Percentiles rank a stretch among this genome's conserved stretches.
Conservation (phyloP, 2,888 invertebrate genomes). For the Cryptocheilus praepositus region DNA sequence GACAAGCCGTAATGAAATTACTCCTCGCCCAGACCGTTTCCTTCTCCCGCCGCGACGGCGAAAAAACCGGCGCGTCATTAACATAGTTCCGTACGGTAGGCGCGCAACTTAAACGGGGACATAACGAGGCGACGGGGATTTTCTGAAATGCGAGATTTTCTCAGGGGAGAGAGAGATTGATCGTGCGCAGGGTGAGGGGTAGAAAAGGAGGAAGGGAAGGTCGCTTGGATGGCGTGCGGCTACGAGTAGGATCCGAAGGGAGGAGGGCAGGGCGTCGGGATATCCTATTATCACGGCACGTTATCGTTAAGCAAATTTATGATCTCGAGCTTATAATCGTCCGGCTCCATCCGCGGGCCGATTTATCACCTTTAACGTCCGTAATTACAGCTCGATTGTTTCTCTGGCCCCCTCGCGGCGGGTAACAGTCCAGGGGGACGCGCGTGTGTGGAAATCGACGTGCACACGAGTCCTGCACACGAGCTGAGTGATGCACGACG, state of each 20-base stretch:
- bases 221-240: neutral
- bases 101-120: too few relatives aligned
- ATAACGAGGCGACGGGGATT: too few relatives aligned
- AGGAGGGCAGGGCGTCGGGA: constrained; percentile 16
- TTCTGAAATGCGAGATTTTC: too few relatives aligned
- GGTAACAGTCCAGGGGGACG: too few relatives aligned
- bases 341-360: constrained; percentile 33
- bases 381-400: constrained; percentile 56
- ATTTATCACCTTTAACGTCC: constrained; percentile 56
- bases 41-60: too few relatives aligned
- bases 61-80: too few relatives aligned
- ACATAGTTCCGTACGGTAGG: too few relatives aligned
- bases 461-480: too few relatives aligned
- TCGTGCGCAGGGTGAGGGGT: neutral
- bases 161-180: constrained; percentile 6
- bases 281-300: constrained; percentile 43
- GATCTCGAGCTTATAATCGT: constrained; percentile 37
- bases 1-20: too few relatives aligned
- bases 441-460: too few relatives aligned
- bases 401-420: constrained; percentile 27
- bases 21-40: too few relatives aligned
- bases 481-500: too few relatives aligned
- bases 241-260: constrained; percentile 5
- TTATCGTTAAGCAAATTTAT: constrained; percentile 55
- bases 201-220: constrained; percentile 13